Base-by-base conservation (phyloP, 2,113 vertebrate species). In the Carassius auratus region DNA sequence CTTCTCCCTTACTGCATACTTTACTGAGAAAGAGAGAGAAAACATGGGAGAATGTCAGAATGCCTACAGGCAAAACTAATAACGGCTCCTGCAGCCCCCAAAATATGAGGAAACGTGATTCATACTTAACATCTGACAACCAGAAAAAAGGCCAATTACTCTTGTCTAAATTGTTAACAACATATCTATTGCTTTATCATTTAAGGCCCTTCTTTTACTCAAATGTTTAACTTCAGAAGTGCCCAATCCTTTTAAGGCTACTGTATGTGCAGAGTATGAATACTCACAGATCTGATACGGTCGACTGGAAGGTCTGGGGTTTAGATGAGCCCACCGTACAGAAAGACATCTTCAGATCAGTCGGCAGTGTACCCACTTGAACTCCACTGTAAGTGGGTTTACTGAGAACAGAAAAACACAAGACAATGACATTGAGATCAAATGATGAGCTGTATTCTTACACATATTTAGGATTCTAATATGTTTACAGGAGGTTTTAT, bases 1-100 rank as follows among this genome's bases (percentile, higher is more conserved):
- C 94, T 42, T 85, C 85, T 81, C 91, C 90, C 0, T 92, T 90
- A 42, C 10, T 75, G 88, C 95, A 96, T 1, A 19, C 55, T 4
- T 26, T 81, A 7, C 92, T 95, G 84, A 52, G 12, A 69, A 85
- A 5, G 36, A 17, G 12, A 36, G 10, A 81, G 50, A 77, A 19
- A 77, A 15, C 36, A 42, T 42, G 19, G 42, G 7, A 21, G 30
- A 57, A 21, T 26, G 21, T 8, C 12, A 45, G 36, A 75, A 45
- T 21, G 10, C 26, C 83, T 2, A 85, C 19, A 42, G 23, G 5
- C 61, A 26, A 64, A 8, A 13, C 8, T 33, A 73, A 45, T 73
- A 45, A 23, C 45, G 5, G 17, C 38, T n/a, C 3, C 36, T 3
- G 36, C 36, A 38, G 36, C 9, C 62, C 23, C 9, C n/a, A 23